These are phyloP conservation scores for Drosophila athabasca DNA, from an alignment of 1,140 invertebrate genomes.

Conservation along the genomic window DNA sequence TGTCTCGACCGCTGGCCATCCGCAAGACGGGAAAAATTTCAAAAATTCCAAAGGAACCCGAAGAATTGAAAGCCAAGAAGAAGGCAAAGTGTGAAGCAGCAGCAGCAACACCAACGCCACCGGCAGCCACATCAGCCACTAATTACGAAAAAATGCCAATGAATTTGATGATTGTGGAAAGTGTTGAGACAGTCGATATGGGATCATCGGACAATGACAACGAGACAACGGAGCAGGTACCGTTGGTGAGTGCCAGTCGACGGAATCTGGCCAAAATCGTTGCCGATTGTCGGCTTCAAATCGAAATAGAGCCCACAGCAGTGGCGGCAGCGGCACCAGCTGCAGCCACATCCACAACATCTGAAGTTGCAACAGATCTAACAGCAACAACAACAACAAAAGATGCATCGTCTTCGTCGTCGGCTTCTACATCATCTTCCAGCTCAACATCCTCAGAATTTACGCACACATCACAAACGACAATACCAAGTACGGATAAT, in stretches of 20 bases:
- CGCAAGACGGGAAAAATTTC: constrained; percentile 68
- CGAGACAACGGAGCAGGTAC: constrained; percentile 70
- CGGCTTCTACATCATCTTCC: constrained; percentile 48
- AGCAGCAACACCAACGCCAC: constrained; percentile 6
- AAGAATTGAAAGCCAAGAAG: constrained; percentile 76
- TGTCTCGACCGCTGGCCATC: no score
- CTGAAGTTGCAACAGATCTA: constrained; percentile 29
- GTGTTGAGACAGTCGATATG: constrained; percentile 57
- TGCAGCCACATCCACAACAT: constrained; percentile 12
- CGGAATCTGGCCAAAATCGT: constrained; percentile 76
- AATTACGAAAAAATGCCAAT: constrained; percentile 78
- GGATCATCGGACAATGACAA: constrained; percentile 63
- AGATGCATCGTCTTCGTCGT: constrained; percentile 37
- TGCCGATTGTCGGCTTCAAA: constrained; percentile 77
- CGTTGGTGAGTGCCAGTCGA: constrained; percentile 65
- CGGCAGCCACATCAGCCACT: constrained; percentile 20
- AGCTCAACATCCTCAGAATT: constrained; percentile 69
- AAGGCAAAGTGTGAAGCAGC: constrained; percentile 70
- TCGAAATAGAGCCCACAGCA: constrained; percentile 54
- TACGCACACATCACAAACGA: constrained; percentile 76
- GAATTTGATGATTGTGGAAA: constrained; percentile 73
- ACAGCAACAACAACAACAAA: constrained; percentile 37
- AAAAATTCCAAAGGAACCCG: constrained; percentile 78
- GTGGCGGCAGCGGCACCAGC: constrained; percentile 6
- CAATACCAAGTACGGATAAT: constrained; percentile 79